A percentile compares a stretch with the other conserved stretches of the same genome.
Evolutionary conservation across 1,140 invertebrate genomes (phyloP).

Genomic region (Sipha flava): DNA sequence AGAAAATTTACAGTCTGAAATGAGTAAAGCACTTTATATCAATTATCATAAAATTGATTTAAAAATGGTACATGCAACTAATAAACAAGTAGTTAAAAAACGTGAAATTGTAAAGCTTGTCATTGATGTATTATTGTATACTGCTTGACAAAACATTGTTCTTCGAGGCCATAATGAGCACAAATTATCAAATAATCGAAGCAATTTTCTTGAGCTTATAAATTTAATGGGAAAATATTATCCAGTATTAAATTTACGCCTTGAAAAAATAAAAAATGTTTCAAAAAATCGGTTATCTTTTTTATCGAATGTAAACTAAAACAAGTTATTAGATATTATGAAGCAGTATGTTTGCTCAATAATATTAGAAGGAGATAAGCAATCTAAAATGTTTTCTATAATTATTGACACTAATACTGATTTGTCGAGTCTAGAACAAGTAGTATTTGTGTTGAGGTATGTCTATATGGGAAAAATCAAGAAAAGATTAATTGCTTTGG

Average conservation of each 20-base stretch:
- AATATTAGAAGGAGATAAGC: neutral
- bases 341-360: neutral
- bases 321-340: neutral
- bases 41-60: neutral
- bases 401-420: neutral
- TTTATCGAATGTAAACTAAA: neutral
- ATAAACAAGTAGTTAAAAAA: neutral
- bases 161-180: neutral
- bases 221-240: neutral
- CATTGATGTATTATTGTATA: neutral
- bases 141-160: neutral
- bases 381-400: neutral
- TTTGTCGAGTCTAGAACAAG: neutral
- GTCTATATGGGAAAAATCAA: neutral
- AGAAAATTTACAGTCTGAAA: neutral
- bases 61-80: neutral
- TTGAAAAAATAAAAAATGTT: neutral
- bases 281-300: neutral
- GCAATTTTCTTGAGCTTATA: neutral
- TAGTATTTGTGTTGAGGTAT: neutral
- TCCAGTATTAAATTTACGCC: neutral
- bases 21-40: neutral
- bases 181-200: neutral
- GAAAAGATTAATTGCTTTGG: neutral
- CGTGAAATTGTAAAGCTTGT: neutral